Conservation (phyloP, 2,797 vertebrate species). For the Notoglanidium macrostoma region DNA sequence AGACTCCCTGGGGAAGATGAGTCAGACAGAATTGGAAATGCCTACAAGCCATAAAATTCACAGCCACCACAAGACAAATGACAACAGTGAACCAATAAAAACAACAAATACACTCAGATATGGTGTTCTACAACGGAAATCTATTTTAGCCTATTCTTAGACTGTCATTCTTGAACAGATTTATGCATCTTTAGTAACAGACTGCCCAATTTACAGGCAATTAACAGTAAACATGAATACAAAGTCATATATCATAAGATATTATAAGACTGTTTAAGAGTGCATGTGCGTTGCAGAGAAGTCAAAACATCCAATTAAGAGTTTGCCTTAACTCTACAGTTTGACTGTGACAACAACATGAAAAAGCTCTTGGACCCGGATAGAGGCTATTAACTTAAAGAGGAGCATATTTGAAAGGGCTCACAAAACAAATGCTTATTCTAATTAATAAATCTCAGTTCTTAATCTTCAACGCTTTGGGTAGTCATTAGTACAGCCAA, state of each 20-base stretch:
- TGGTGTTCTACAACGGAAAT: not conserved
- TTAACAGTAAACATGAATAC: not conserved
- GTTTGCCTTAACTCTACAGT: not conserved
- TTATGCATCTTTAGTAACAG: not conserved
- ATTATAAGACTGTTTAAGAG: not conserved
- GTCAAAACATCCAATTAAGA: not conserved
- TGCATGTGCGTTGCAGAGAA: not conserved
- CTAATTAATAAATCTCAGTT: not conserved
- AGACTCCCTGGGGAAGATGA: conserved; percentile 13
- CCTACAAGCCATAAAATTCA: conserved; percentile 24
- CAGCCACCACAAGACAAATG: not conserved
- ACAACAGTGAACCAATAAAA: conserved; percentile 5
- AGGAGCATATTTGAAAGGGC: not conserved
- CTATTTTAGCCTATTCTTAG: not conserved
- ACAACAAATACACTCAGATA: not conserved
- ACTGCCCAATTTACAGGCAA: not conserved
- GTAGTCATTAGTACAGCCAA: conserved; percentile 11
- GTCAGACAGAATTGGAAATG: conserved; percentile 29
- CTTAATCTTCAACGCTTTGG: not conserved
- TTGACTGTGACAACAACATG: not conserved
- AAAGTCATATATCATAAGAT: not conserved
- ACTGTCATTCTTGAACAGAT: not conserved
- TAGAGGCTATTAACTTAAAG: not conserved
- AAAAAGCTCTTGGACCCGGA: not conserved
- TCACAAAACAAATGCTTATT: not conserved